Evolutionary conservation across 2,888 invertebrate species (phyloP).

Genomic region (Tricholauxania praeusta): DNA sequence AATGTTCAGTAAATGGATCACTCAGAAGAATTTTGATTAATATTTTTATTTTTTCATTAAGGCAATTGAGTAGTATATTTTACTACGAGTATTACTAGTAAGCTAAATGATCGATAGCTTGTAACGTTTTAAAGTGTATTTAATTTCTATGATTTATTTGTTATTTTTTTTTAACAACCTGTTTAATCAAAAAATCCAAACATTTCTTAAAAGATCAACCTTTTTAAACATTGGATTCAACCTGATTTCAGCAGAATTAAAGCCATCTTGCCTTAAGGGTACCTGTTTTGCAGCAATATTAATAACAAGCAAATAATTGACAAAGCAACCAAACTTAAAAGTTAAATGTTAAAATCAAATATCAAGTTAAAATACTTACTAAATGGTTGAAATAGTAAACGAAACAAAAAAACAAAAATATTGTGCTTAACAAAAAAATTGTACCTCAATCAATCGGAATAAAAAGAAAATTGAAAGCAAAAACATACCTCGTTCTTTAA

Average conservation of each 20-base stretch:
- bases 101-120: too few species aligned
- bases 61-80: too few species aligned
- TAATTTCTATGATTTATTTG: too few species aligned
- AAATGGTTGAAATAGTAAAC: conserved; percentile 4
- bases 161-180: too few species aligned
- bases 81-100: too few species aligned
- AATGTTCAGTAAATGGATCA: too few species aligned
- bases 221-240: too few species aligned
- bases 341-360: background rate
- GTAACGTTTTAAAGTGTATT: too few species aligned
- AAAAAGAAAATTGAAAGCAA: conserved; percentile 25
- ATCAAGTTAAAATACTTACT: conserved; percentile 12
- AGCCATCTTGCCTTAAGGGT: conserved; percentile 43
- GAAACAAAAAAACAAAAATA: conserved; percentile 14
- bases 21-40: too few species aligned
- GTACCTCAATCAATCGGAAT: conserved; percentile 36
- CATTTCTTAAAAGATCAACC: too few species aligned
- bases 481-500: conserved; percentile 32
- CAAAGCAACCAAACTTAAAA: conserved; percentile 8
- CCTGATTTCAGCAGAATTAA: conserved; percentile 24
- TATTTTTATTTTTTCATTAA: too few species aligned
- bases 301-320: conserved; percentile 20
- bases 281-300: conserved; percentile 46
- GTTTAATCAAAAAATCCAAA: too few species aligned
- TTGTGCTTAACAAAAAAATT: conserved; percentile 30